Percentiles rank a stretch among this genome's conserved stretches.
phyloP scores from a whole-genome alignment of 2,113 vertebrate genomes.

The Phaetusa simplex region DNA sequence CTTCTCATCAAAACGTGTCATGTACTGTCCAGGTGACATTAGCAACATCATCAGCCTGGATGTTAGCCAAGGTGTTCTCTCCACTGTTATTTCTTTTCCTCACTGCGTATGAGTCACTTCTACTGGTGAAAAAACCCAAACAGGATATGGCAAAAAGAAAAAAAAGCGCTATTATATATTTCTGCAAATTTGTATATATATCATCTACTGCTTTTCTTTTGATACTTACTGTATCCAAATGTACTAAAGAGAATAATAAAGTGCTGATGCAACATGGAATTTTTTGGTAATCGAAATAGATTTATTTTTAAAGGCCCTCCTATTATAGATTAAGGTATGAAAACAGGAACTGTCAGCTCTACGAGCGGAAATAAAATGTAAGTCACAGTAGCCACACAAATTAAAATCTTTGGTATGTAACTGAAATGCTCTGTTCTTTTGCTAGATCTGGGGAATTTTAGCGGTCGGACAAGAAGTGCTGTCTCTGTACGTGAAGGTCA shows the following conservation, averaged over 20 bases:
- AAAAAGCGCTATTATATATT: background rate
- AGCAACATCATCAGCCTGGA: background rate
- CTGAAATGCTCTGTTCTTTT: constrained; percentile 64
- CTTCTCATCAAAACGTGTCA: background rate
- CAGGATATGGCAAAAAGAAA: background rate
- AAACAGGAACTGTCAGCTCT: background rate
- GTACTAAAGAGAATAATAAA: background rate
- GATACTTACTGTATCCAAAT: background rate
- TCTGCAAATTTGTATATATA: background rate
- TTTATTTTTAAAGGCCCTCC: background rate
- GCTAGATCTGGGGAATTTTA: constrained; percentile 92
- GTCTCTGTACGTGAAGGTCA: constrained; percentile 96
- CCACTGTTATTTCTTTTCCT: background rate
- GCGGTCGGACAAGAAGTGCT: constrained; percentile 84
- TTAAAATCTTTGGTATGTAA: background rate
- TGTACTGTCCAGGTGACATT: rapidly evolving
- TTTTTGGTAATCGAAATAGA: background rate
- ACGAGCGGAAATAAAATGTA: background rate
- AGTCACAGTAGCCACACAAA: background rate
- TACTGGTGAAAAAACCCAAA: background rate
- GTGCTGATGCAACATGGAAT: background rate
- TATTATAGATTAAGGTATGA: background rate
- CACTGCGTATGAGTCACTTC: background rate
- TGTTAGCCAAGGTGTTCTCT: background rate
- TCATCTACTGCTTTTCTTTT: background rate